Conservation (phyloP, 2,113 vertebrate species). For the Haemorhous mexicanus region DNA sequence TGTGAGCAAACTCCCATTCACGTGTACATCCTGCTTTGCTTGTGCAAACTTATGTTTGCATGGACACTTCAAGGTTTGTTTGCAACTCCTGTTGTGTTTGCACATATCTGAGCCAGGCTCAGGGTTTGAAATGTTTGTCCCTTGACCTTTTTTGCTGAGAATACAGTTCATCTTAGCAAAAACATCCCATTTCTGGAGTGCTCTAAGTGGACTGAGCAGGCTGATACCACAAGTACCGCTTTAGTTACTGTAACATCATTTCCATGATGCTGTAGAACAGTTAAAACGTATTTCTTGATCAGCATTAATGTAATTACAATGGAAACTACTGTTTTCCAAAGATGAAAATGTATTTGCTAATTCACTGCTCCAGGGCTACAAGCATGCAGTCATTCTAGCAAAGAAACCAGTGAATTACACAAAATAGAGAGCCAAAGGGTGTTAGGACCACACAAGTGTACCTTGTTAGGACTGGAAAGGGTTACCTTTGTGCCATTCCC, state of each 20-base stretch:
- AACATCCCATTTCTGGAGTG: neutral
- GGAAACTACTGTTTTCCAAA: neutral
- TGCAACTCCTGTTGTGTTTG: neutral
- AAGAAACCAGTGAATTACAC: neutral
- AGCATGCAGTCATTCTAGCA: neutral
- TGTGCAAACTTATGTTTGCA: neutral
- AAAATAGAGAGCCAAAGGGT: constrained; percentile 21
- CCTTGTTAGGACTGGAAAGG: constrained; percentile 37
- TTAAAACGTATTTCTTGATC: neutral
- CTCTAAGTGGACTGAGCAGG: neutral
- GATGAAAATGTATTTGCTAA: neutral
- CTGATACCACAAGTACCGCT: neutral
- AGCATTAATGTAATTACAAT: neutral
- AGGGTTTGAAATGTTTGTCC: neutral
- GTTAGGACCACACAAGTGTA: constrained; percentile 49
- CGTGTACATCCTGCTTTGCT: rapidly evolving
- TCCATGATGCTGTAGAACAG: neutral
- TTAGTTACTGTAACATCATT: neutral
- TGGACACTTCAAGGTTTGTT: neutral
- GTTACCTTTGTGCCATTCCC: constrained; percentile 47
- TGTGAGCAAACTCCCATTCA: neutral
- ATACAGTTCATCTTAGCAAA: neutral
- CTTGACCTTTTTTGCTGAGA: neutral
- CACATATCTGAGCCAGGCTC: neutral
- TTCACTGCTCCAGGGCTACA: neutral